phyloP scores from a whole-genome alignment of 2,113 vertebrate species.

The Nesoenas mayeri region DNA sequence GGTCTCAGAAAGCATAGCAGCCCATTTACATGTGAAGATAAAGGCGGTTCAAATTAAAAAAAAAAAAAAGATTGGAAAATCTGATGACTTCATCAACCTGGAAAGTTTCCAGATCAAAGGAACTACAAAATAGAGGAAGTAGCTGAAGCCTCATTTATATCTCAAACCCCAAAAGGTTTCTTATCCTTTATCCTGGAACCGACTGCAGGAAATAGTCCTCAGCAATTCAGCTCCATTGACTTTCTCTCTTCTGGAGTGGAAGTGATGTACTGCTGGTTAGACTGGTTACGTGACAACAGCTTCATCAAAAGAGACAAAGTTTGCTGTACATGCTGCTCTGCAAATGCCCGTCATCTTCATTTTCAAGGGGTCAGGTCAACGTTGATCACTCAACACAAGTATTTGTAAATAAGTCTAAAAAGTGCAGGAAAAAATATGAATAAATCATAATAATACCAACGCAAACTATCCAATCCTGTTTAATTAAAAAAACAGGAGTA shows the following conservation, averaged over 20 bases:
- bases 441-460: not conserved
- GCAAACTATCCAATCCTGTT: not conserved
- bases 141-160: not conserved
- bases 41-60: not conserved
- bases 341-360: not conserved
- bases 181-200: not conserved
- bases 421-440: rapidly evolving
- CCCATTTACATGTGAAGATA: not conserved
- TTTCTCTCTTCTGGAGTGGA: not conserved
- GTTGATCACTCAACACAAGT: not conserved
- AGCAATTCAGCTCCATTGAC: not conserved
- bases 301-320: not conserved
- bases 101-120: slow-evolving; percentile 8
- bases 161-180: not conserved
- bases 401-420: not conserved
- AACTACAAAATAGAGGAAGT: not conserved
- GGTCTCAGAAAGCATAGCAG: not conserved
- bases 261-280: not conserved
- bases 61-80: not conserved
- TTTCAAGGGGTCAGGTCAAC: not conserved
- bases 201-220: not conserved
- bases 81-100: not conserved
- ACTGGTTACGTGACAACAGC: not conserved
- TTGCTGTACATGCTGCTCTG: not conserved
- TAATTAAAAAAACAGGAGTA: not conserved